These are phyloP conservation scores for Drosophila melanogaster DNA, from an alignment of 1,140 invertebrate species.

Conservation along the genomic window DNA sequence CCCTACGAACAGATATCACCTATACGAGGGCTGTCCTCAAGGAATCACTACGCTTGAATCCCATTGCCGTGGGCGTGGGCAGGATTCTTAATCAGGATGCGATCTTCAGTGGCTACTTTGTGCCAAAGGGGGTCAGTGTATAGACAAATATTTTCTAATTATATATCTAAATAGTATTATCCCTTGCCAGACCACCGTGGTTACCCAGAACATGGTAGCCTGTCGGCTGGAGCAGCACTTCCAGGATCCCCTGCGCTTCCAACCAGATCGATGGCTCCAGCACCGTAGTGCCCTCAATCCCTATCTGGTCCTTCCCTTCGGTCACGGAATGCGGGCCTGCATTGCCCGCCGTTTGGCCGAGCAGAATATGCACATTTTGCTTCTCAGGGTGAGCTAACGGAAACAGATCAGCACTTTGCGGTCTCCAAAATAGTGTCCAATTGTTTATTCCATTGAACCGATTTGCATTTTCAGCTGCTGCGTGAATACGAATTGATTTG, in stretches of 20 bases:
- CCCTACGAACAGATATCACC: slow-evolving; percentile 87
- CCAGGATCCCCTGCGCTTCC: slow-evolving; percentile 88
- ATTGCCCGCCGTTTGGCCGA: slow-evolving; percentile 95
- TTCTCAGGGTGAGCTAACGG: slow-evolving; percentile 88
- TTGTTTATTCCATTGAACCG: slow-evolving; percentile 20
- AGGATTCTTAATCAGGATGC: slow-evolving; percentile 91
- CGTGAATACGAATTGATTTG: slow-evolving; percentile 89
- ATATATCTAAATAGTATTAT: not conserved
- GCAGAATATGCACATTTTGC: slow-evolving; percentile 92
- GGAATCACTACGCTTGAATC: slow-evolving; percentile 93
- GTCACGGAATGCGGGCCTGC: slow-evolving; percentile 94
- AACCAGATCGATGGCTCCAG: slow-evolving; percentile 91
- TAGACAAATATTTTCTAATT: not conserved
- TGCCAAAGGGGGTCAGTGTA: slow-evolving; percentile 92
- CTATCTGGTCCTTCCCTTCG: slow-evolving; percentile 93
- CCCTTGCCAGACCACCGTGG: slow-evolving; percentile 91
- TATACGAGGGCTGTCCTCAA: slow-evolving; percentile 93
- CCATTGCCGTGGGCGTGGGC: slow-evolving; percentile 92
- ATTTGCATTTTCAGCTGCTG: slow-evolving; percentile 87
- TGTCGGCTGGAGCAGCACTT: slow-evolving; percentile 90
- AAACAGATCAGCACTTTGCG: slow-evolving; percentile 7
- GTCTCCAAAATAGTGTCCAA: not conserved
- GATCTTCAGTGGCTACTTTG: slow-evolving; percentile 91
- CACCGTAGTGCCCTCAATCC: slow-evolving; percentile 87
- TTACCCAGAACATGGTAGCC: slow-evolving; percentile 94